Evolutionary conservation across 2,797 vertebrate species (phyloP).

Genomic region (Paedocypris micromegethes): DNA sequence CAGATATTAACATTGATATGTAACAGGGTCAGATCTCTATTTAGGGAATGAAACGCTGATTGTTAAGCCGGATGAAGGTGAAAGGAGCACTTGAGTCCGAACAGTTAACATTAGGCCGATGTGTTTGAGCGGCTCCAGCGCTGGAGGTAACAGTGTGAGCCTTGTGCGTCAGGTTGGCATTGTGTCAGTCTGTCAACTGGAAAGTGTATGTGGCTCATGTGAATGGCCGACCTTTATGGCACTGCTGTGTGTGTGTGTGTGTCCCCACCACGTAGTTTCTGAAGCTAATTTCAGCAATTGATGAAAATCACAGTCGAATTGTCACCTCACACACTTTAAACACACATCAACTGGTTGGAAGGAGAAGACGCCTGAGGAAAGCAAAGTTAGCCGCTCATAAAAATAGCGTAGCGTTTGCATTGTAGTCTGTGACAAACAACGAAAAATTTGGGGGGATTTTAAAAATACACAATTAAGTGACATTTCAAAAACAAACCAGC

Average conservation of each 20-base stretch:
- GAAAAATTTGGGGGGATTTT: too few species aligned
- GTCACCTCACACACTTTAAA: too few species aligned
- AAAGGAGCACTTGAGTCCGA: slow-evolving; percentile 44
- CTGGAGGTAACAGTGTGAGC: slow-evolving; percentile 42
- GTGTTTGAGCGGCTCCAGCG: slow-evolving; percentile 39
- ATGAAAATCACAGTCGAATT: too few species aligned
- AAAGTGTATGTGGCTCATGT: not conserved
- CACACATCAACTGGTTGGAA: too few species aligned
- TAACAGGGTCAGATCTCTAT: slow-evolving; percentile 49
- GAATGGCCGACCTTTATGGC: not conserved
- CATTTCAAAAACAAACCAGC: too few species aligned
- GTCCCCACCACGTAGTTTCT: not conserved
- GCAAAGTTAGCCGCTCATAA: too few species aligned
- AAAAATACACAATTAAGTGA: too few species aligned
- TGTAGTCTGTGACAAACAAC: too few species aligned
- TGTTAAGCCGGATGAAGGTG: slow-evolving; percentile 50
- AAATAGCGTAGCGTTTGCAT: too few species aligned
- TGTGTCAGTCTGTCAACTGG: slow-evolving; percentile 15
- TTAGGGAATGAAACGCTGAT: slow-evolving; percentile 51
- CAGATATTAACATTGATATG: slow-evolving; percentile 50
- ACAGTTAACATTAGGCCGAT: slow-evolving; percentile 48
- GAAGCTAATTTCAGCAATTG: too few species aligned
- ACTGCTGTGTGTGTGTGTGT: slow-evolving; percentile 7
- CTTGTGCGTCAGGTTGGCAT: slow-evolving; percentile 42
- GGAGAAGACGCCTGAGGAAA: too few species aligned